Conservation (phyloP, 2,113 vertebrate genomes). For the Stegostoma tigrinum region DNA sequence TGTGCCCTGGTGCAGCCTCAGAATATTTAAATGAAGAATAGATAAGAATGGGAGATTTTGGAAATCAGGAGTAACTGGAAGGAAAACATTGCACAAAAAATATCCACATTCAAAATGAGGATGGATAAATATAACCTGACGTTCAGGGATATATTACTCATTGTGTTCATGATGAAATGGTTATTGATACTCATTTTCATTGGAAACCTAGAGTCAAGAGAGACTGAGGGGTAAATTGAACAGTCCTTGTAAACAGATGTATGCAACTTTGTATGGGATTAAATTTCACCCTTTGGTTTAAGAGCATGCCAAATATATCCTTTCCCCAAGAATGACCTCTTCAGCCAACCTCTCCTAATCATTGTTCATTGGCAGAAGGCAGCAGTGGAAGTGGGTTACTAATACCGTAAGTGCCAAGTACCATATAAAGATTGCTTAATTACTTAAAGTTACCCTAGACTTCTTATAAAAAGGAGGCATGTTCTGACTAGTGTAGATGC, state of each 20-base stretch:
- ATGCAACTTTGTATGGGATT: background rate
- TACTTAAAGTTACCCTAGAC: background rate
- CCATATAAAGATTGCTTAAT: background rate
- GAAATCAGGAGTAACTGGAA: background rate
- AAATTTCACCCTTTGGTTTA: background rate
- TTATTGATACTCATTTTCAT: background rate
- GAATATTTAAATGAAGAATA: constrained; percentile 29
- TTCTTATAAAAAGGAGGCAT: background rate
- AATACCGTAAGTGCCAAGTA: background rate
- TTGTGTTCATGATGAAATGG: too few species aligned
- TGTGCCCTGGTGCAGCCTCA: background rate
- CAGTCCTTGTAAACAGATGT: background rate
- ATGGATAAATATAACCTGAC: background rate
- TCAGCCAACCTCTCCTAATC: background rate
- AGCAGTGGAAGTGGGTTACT: background rate
- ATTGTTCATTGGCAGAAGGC: background rate
- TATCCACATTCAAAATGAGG: background rate
- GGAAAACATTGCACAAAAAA: background rate
- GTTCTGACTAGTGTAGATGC: background rate
- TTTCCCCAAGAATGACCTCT: background rate
- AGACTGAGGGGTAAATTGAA: background rate
- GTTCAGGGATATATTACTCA: background rate
- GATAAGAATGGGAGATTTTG: background rate
- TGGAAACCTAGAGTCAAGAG: background rate
- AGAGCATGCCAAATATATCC: background rate